Percentiles rank a stretch among this genome's conserved stretches.
phyloP scores from a whole-genome alignment of 1,140 invertebrate genomes.

The Trichogramma pretiosum region DNA sequence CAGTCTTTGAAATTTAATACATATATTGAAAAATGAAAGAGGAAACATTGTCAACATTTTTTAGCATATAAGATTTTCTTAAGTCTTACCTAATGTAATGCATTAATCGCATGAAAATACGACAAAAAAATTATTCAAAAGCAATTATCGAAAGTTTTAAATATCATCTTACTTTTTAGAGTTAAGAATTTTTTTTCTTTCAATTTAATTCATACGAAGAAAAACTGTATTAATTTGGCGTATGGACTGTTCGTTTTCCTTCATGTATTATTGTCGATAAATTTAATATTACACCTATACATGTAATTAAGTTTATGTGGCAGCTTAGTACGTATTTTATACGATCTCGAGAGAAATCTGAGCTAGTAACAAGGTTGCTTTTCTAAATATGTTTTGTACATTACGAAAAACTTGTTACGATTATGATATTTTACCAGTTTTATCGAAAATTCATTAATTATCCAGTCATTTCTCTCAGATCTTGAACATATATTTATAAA shows the following conservation, averaged over 20 bases:
- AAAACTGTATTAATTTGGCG: conserved; percentile 18
- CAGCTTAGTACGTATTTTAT: conserved; percentile 24
- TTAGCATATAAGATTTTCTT: conserved; percentile 36
- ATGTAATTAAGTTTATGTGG: conserved; percentile 27
- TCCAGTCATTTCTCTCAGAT: conserved; percentile 8
- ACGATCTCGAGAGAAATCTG: conserved; percentile 10
- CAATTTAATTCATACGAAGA: conserved; percentile 14
- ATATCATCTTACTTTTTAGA: too few relatives aligned
- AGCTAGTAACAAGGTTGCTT: too few relatives aligned
- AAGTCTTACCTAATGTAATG: too few relatives aligned
- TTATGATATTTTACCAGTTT: conserved; percentile 5
- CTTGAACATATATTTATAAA: too few relatives aligned
- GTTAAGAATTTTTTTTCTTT: conserved; percentile 23
- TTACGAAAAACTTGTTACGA: background rate
- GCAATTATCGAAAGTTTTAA: conserved; percentile 20
- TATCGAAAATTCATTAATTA: conserved; percentile 10
- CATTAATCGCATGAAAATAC: conserved; percentile 24
- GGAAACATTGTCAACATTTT: conserved; percentile 20
- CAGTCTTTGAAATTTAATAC: conserved; percentile 29
- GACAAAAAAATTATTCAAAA: conserved; percentile 21
- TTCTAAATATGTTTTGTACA: conserved; percentile 6
- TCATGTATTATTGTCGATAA: conserved; percentile 14
- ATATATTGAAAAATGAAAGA: conserved; percentile 7
- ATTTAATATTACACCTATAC: conserved; percentile 22
- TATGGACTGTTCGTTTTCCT: conserved; percentile 16